phyloP scores from a whole-genome alignment of 2,888 invertebrate species.

The Chymomyza caudatula region DNA sequence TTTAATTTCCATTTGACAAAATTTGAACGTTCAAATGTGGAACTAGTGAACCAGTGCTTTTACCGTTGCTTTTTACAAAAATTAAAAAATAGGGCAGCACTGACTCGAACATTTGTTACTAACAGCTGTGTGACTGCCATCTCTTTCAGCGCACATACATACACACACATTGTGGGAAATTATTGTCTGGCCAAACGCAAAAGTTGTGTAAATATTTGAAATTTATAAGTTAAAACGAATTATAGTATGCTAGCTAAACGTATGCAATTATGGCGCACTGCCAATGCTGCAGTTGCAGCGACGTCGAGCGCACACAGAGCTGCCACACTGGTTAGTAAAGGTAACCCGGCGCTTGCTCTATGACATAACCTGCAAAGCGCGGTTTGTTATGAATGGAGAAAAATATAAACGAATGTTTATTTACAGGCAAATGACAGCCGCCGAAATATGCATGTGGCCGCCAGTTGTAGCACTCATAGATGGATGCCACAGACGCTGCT shows the following conservation, averaged over 20 bases:
- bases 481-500: constrained; percentile 2
- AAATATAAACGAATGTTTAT: constrained; percentile 4
- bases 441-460: constrained; percentile 61
- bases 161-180: neutral
- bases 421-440: constrained; percentile 31
- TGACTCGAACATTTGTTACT: constrained; percentile 32
- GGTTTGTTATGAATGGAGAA: constrained; percentile 36
- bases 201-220: constrained; percentile 22
- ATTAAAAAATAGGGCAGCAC: constrained; percentile 18
- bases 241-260: constrained; percentile 58
- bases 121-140: constrained; percentile 16
- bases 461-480: neutral
- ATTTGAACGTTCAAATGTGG: neutral
- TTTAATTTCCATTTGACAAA: neutral
- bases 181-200: neutral
- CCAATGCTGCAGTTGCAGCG: constrained; percentile 34
- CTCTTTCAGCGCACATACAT: constrained; percentile 25
- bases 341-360: constrained; percentile 8
- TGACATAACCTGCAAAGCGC: constrained; percentile 73
- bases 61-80: neutral
- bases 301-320: constrained; percentile 18
- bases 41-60: neutral
- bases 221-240: constrained; percentile 42
- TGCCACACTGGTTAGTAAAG: constrained; percentile 51
- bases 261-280: constrained; percentile 59